These are phyloP conservation scores for Leptocoma aspasia DNA, from an alignment of 2,113 vertebrate genomes.

Conservation along the genomic window DNA sequence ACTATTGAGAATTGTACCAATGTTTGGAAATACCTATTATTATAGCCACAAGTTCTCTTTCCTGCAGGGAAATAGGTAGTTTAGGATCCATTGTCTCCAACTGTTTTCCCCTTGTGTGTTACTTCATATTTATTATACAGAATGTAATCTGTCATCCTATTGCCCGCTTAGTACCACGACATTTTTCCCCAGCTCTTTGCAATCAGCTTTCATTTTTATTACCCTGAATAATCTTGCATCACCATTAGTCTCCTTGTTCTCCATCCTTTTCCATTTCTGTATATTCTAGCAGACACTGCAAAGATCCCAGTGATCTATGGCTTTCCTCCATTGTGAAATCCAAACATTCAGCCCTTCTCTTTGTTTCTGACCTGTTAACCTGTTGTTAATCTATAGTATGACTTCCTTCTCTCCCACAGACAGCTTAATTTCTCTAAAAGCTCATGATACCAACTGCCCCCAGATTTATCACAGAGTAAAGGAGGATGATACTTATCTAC, in stretches of 20 bases:
- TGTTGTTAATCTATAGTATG: background rate
- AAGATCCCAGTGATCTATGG: background rate
- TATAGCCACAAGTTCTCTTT: background rate
- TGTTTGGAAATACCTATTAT: background rate
- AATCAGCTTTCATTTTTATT: slow-evolving; percentile 14
- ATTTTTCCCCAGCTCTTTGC: background rate
- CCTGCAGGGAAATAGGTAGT: background rate
- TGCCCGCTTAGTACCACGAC: background rate
- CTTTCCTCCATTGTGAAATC: background rate
- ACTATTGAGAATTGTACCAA: background rate
- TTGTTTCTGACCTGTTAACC: background rate
- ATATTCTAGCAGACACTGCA: background rate
- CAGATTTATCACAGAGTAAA: background rate
- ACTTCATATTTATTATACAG: background rate
- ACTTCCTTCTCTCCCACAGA: background rate
- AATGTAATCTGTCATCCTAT: background rate
- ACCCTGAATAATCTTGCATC: background rate
- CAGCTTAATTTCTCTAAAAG: slow-evolving; percentile 3
- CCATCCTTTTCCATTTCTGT: background rate
- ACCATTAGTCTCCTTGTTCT: background rate
- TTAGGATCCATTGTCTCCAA: background rate
- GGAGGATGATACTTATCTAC: background rate
- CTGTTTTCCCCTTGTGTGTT: background rate
- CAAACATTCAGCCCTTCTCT: background rate
- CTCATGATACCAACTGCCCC: background rate